Evolutionary conservation across 2,888 invertebrate genomes (phyloP).

Genomic region (Microdon myrmicae): DNA sequence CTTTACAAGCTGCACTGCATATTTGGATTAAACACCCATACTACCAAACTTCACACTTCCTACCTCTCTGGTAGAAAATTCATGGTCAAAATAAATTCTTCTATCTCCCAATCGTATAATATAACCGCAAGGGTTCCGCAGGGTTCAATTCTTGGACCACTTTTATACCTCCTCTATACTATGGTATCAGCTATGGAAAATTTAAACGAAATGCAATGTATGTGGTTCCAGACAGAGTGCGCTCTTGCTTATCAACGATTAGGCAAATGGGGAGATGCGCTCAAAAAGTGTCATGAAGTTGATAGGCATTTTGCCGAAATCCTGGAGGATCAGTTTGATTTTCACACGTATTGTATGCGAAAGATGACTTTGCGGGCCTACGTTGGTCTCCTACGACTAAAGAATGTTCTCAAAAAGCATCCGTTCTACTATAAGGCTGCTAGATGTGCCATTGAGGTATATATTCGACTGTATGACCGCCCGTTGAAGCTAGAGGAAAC

Average conservation of each 20-base stretch:
- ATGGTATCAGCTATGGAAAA: slow-evolving; percentile 97
- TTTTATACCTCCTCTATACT: too few relatives aligned
- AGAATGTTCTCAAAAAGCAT: slow-evolving; percentile 93
- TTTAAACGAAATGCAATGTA: slow-evolving; percentile 99
- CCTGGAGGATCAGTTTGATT: slow-evolving; percentile 99
- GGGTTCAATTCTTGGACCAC: too few relatives aligned
- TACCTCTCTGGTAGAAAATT: too few relatives aligned
- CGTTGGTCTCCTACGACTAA: slow-evolving; percentile 91
- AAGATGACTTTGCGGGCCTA: slow-evolving; percentile 99
- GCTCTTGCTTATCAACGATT: slow-evolving; percentile 89
- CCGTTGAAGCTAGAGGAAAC: slow-evolving; percentile 86
- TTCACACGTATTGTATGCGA: slow-evolving; percentile 99
- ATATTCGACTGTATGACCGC: slow-evolving; percentile 85
- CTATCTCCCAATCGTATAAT: too few relatives aligned
- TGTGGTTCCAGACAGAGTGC: slow-evolving; percentile 99
- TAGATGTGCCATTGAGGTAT: slow-evolving; percentile 83
- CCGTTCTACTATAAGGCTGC: slow-evolving; percentile 97
- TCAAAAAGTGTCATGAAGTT: slow-evolving; percentile 98
- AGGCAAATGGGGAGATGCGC: slow-evolving; percentile 92
- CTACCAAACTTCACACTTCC: too few relatives aligned
- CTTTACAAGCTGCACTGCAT: too few relatives aligned
- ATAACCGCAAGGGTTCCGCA: too few relatives aligned
- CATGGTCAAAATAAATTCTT: too few relatives aligned
- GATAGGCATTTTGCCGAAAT: slow-evolving; percentile 99
- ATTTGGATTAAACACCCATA: too few relatives aligned